Percentiles rank a stretch among this genome's conserved stretches.
Conservation (phyloP, 2,888 invertebrate species). For the Bhutanitis thaidina region DNA sequence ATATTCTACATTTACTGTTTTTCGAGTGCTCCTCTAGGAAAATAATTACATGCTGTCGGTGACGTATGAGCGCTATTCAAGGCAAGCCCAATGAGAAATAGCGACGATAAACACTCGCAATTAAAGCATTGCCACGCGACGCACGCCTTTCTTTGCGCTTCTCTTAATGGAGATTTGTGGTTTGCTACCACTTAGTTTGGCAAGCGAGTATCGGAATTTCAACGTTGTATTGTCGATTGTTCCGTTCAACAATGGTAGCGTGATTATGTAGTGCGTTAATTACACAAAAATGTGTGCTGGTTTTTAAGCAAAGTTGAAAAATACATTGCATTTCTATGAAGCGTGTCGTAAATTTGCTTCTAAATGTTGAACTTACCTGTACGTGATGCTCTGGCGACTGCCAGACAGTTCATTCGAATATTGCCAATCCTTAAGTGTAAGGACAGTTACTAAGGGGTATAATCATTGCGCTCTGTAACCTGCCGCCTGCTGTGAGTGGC, state of each 20-base stretch:
- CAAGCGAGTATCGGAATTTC: conserved; percentile 33
- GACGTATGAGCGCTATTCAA: conserved; percentile 76
- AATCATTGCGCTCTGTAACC: no score
- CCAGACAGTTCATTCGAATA: no score
- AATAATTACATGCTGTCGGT: conserved; percentile 75
- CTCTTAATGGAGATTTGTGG: conserved; percentile 69
- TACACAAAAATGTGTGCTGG: no score
- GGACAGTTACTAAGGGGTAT: no score
- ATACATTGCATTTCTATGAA: no score
- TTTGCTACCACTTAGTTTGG: conserved; percentile 34
- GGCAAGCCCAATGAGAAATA: conserved; percentile 70
- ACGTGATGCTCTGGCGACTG: no score
- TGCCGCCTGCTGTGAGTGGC: no score
- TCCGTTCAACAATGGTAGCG: conserved; percentile 7
- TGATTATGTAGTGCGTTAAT: no score
- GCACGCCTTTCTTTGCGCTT: conserved; percentile 73
- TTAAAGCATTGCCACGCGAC: conserved; percentile 77
- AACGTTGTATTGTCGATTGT: conserved; percentile 21
- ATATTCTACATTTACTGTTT: conserved; percentile 42
- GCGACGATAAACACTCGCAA: conserved; percentile 73
- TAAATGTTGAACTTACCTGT: no score
- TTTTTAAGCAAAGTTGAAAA: no score
- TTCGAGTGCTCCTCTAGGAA: conserved; percentile 68
- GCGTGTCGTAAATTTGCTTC: no score
- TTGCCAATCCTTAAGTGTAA: no score